Base-by-base conservation (phyloP, 23 tunicate species). In the Trididemnum miniatum region DNA sequence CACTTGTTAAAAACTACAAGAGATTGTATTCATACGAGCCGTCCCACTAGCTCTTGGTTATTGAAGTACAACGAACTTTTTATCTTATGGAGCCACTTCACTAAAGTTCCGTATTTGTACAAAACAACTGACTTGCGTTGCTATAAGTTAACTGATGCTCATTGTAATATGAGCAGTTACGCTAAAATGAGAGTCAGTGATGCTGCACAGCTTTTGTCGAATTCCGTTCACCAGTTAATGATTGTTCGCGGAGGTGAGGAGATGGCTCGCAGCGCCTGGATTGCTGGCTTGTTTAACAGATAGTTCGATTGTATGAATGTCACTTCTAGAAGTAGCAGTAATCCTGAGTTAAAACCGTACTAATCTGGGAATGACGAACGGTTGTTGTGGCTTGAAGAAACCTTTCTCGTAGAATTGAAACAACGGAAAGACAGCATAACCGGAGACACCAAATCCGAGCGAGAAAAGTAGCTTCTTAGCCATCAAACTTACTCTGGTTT, bases 181-280 rank as follows among this genome's bases (percentile, higher is more conserved):
- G 23, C 82, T 2, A 78, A 78, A 78, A 78, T 78, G 82, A 29
- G 82, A 54, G 82, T 78, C 35, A 29, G 34, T 33, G 57, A 78
- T 57, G 82, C 82, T 4, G 82, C 82, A 7, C 82, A 78, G 39
- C 36, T 78, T 28, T 33, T 57, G 37, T 78, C 82, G 9, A 12
- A 28, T 4, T 15, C 82, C 20, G 82, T 78, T 9, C 7, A 26
- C 39, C 39, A 57, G 38, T 37, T 78, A 23, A 78, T 78, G 82
- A 54, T 15, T 5, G 38, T 4, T 15, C 35, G 82, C 20, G 82
- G 82, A 30, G 82, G 82, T 52, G 71, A 54, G 22, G 65, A 76
- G 28, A 78, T 78, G 82, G 36, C 22, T n/a, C 36, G 82, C 20
- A 57, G 82, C 57, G 82, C 82, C 26, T 78, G 82, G 82, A 20